Evolutionary conservation across 1,140 invertebrate species (phyloP).

Genomic region (Plutomurus gul): DNA sequence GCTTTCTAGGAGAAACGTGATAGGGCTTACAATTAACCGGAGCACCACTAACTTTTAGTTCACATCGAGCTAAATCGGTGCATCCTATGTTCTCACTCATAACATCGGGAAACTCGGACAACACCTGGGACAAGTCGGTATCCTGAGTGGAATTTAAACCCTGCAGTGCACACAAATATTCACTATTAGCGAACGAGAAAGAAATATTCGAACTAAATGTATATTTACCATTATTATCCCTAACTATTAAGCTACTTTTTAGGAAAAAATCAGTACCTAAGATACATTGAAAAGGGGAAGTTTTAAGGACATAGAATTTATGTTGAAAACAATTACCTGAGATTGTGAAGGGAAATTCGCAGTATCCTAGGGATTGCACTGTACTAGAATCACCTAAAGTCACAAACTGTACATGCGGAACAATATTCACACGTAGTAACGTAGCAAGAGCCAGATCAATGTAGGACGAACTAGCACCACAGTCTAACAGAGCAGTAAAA

Average conservation of each 20-base stretch:
- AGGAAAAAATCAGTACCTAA: slow-evolving; percentile 22
- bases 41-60: not conserved
- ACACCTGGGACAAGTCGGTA: not conserved
- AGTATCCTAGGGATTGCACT: not conserved
- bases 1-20: not conserved
- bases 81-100: not conserved
- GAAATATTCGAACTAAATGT: not conserved
- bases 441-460: not conserved
- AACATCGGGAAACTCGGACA: slow-evolving; percentile 31
- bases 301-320: not conserved
- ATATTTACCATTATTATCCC: not conserved
- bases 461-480: not conserved
- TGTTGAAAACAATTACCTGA: not conserved
- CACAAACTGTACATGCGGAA: not conserved
- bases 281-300: not conserved
- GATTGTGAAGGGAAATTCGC: not conserved
- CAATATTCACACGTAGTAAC: not conserved
- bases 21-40: slow-evolving; percentile 36
- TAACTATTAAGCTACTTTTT: not conserved
- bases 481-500: not conserved
- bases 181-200: not conserved
- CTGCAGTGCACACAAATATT: not conserved
- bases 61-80: not conserved
- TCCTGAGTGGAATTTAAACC: not conserved
- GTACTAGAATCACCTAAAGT: not conserved